Evolutionary conservation across 2,797 vertebrate species (phyloP).

Genomic region (Eulemur rubriventer): DNA sequence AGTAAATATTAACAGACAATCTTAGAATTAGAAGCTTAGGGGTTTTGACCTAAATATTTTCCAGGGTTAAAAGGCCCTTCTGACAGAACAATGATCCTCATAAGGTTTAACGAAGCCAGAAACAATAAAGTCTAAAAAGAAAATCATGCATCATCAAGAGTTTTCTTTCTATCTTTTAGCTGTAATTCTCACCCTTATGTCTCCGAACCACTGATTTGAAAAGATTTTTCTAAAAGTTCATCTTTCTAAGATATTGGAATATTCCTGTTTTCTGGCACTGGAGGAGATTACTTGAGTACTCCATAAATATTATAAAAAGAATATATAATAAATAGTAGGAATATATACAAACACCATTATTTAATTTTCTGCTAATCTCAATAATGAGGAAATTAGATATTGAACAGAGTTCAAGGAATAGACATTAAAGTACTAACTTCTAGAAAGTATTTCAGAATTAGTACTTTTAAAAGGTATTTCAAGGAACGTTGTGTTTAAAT

Average conservation of each 20-base stretch:
- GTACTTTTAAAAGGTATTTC: background rate
- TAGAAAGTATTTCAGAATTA: background rate
- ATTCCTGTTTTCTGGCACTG: background rate
- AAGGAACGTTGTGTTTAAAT: background rate
- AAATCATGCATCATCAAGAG: background rate
- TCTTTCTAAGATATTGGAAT: background rate
- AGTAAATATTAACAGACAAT: slow-evolving; percentile 34
- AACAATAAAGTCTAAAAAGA: background rate
- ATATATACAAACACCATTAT: background rate
- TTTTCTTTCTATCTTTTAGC: background rate
- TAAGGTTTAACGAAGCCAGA: background rate
- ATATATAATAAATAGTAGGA: background rate
- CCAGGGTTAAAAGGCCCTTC: background rate
- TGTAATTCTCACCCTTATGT: background rate
- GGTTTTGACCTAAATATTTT: slow-evolving; percentile 9
- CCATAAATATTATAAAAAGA: background rate
- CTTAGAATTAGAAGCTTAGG: slow-evolving; percentile 24
- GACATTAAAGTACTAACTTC: background rate
- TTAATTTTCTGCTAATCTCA: slow-evolving; percentile 51
- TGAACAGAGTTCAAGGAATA: background rate
- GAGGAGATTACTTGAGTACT: background rate
- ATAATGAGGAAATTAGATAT: background rate
- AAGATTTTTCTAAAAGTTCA: background rate
- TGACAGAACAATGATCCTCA: background rate
- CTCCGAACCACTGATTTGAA: background rate